phyloP scores from a whole-genome alignment of 2,888 invertebrate genomes.

The Eutolmus rufibarbis region DNA sequence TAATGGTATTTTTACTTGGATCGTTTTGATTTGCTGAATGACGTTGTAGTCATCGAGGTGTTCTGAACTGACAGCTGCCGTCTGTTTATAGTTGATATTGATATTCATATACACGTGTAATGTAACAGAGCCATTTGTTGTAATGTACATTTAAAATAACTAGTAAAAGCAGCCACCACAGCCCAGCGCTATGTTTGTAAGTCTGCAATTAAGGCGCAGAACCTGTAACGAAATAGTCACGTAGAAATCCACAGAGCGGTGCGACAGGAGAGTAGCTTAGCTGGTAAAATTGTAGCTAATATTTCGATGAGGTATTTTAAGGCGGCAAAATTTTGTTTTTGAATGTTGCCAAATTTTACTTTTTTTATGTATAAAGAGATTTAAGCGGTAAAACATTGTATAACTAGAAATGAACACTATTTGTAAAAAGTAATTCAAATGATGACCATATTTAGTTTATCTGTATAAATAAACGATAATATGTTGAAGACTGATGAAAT shows the following conservation, averaged over 20 bases:
- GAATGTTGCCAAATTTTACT: conserved; percentile 38
- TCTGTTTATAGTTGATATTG: conserved; percentile 3
- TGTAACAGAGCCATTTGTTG: neutral
- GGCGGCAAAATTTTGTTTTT: conserved; percentile 13
- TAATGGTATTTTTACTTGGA: neutral
- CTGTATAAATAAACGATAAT: conserved; percentile 22
- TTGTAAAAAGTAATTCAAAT: conserved; percentile 31
- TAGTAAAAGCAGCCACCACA: neutral
- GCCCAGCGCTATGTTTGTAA: neutral
- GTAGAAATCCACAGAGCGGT: neutral
- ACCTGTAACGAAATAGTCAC: neutral
- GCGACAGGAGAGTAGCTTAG: neutral
- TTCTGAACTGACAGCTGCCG: conserved; percentile 3
- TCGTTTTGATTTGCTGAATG: conserved; percentile 3
- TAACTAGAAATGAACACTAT: neutral
- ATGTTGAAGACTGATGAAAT: conserved; percentile 31
- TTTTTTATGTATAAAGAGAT: neutral
- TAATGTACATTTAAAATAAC: neutral
- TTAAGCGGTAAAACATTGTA: neutral
- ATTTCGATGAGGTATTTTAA: neutral
- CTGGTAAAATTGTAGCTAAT: neutral
- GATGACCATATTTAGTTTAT: conserved; percentile 25
- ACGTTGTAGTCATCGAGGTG: conserved; percentile 21
- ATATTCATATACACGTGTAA: neutral
- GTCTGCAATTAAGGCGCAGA: neutral